A percentile compares a stretch with the other conserved stretches of the same genome.
Evolutionary conservation across 1,140 invertebrate species (phyloP).

Genomic region (Glossosoma conforme): DNA sequence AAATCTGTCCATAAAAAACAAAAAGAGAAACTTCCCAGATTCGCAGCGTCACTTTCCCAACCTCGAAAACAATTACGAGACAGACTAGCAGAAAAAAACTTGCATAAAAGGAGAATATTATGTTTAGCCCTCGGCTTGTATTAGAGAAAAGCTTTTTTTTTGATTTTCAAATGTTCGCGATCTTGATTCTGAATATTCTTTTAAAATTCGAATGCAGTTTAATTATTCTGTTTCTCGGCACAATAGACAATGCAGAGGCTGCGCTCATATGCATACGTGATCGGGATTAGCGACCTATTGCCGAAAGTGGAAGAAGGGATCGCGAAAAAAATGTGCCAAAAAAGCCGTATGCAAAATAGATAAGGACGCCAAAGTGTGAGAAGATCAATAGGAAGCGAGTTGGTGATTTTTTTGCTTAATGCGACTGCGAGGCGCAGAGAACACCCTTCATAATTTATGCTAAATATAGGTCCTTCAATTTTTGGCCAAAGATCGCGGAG

Average conservation of each 20-base stretch:
- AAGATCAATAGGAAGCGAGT: slow-evolving; percentile 19
- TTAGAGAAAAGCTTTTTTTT: no score
- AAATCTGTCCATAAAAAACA: slow-evolving; percentile 5
- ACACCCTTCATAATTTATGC: not conserved
- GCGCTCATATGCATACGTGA: slow-evolving; percentile 28
- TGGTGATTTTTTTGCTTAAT: slow-evolving; percentile 2
- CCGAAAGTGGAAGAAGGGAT: slow-evolving; percentile 3
- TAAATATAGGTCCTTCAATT: no score
- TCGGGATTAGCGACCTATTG: slow-evolving; percentile 24
- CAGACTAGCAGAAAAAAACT: slow-evolving; percentile 16
- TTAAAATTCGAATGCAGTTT: not conserved
- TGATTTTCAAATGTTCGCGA: no score
- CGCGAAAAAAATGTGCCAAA: slow-evolving; percentile 18
- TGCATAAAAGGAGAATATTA: slow-evolving; percentile 8
- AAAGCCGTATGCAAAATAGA: slow-evolving; percentile 27
- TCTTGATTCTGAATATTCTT: not conserved
- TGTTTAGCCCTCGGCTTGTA: slow-evolving; percentile 4
- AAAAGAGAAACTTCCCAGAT: slow-evolving; percentile 21
- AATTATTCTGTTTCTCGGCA: slow-evolving; percentile 21
- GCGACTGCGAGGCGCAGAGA: not conserved
- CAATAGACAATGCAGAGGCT: slow-evolving; percentile 21
- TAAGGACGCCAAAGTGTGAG: slow-evolving; percentile 25
- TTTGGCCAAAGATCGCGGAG: no score
- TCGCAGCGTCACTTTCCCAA: slow-evolving; percentile 22
- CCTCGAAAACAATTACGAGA: slow-evolving; percentile 11